Evolutionary conservation across 2,888 invertebrate species (phyloP).

Genomic region (Laspeyria flexula): DNA sequence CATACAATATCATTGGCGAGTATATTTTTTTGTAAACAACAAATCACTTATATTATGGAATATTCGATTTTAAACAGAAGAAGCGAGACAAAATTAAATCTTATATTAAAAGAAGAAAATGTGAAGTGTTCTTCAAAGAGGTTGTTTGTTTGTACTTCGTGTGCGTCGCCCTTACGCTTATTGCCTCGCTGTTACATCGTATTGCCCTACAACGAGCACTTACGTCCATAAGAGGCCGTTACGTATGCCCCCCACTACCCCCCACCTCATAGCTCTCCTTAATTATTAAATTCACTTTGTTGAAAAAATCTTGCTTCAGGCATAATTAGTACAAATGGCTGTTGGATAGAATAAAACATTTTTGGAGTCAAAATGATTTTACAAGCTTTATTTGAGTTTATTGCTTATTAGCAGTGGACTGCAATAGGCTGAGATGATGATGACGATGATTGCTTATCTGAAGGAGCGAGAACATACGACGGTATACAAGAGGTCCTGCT

Average conservation of each 20-base stretch:
- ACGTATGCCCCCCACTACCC: slow-evolving; percentile 39
- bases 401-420: too few species aligned
- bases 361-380: background rate
- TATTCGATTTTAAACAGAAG: too few species aligned
- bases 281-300: slow-evolving; percentile 44
- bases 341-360: background rate
- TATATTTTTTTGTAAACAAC: too few species aligned
- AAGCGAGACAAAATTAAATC: too few species aligned
- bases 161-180: slow-evolving; percentile 23
- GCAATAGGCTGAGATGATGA: too few species aligned
- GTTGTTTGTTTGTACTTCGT: slow-evolving; percentile 4
- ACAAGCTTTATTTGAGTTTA: too few species aligned
- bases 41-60: too few species aligned
- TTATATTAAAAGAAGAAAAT: too few species aligned
- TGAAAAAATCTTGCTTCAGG: slow-evolving; percentile 33
- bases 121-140: background rate
- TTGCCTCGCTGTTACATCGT: slow-evolving; percentile 27
- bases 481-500: too few species aligned
- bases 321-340: background rate
- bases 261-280: slow-evolving; percentile 35
- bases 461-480: too few species aligned
- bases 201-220: slow-evolving; percentile 41
- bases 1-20: too few species aligned
- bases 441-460: too few species aligned
- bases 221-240: slow-evolving; percentile 38